Percentiles rank a stretch among this genome's conserved stretches.
Evolutionary conservation across 2,888 invertebrate species (phyloP).

Genomic region (Drosophila trichaetosa): DNA sequence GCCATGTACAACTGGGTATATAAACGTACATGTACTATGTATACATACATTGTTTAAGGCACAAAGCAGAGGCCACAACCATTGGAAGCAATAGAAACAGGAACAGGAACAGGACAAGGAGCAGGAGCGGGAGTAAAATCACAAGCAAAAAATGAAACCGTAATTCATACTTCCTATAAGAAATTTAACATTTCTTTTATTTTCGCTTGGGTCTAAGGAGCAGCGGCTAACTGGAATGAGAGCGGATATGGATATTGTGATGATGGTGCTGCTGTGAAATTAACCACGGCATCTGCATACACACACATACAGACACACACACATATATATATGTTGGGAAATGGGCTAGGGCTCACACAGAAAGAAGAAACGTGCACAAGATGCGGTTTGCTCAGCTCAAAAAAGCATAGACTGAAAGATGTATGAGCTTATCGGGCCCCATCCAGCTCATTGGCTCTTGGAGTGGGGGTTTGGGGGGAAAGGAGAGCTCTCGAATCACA

Average conservation of each 20-base stretch:
- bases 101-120: neutral
- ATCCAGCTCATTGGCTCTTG: slow-evolving; percentile 3
- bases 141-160: slow-evolving; percentile 53
- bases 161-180: slow-evolving; percentile 71
- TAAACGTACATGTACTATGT: neutral
- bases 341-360: slow-evolving; percentile 7
- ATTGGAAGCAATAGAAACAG: slow-evolving; percentile 24
- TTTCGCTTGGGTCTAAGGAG: slow-evolving; percentile 24
- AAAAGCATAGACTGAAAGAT: slow-evolving; percentile 26
- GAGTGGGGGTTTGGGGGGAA: too few relatives aligned
- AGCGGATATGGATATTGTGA: slow-evolving; percentile 63
- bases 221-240: slow-evolving; percentile 58
- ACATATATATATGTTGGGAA: slow-evolving; percentile 8
- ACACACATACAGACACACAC: neutral
- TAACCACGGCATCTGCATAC: slow-evolving; percentile 23
- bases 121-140: slow-evolving; percentile 8
- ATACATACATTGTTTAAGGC: slow-evolving; percentile 57
- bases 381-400: slow-evolving; percentile 68
- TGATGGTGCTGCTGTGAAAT: slow-evolving; percentile 22
- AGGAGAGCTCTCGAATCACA: slow-evolving; percentile 13
- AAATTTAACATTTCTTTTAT: slow-evolving; percentile 76
- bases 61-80: slow-evolving; percentile 40
- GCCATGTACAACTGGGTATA: slow-evolving; percentile 44
- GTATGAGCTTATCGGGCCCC: slow-evolving; percentile 6
- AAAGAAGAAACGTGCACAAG: slow-evolving; percentile 78